Percentiles rank a stretch among this genome's conserved stretches.
Conservation (phyloP, 2,888 invertebrate species). For the Lagria hirta region DNA sequence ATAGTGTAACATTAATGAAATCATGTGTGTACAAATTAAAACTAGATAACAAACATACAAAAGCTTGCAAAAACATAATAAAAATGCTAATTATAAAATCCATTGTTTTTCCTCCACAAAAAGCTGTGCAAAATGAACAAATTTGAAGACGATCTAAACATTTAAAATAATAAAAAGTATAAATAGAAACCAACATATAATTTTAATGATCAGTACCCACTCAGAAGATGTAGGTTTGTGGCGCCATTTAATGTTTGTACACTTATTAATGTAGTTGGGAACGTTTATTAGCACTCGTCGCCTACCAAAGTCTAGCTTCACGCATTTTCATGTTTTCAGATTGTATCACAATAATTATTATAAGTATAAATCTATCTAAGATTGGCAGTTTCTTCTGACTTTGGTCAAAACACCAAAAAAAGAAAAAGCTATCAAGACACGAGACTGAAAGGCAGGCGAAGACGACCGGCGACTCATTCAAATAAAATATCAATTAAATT, state of each 20-base stretch:
- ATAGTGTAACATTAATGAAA: too few relatives aligned
- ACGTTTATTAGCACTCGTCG: slow-evolving; percentile 40
- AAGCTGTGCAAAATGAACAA: too few relatives aligned
- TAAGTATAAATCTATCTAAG: slow-evolving; percentile 13
- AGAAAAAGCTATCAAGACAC: slow-evolving; percentile 7
- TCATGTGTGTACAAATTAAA: too few relatives aligned
- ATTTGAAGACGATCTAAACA: too few relatives aligned
- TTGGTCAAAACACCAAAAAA: slow-evolving; percentile 2
- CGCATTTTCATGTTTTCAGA: slow-evolving; percentile 20
- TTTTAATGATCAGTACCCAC: slow-evolving; percentile 37
- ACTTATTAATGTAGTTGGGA: slow-evolving; percentile 34
- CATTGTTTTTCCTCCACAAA: too few relatives aligned
- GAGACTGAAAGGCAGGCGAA: slow-evolving; percentile 13
- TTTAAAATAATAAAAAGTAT: slow-evolving; percentile 30
- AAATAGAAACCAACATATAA: slow-evolving; percentile 32
- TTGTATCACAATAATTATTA: slow-evolving; percentile 23
- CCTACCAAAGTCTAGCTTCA: slow-evolving; percentile 33
- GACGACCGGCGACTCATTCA: slow-evolving; percentile 17
- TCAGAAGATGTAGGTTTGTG: slow-evolving; percentile 41
- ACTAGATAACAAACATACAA: too few relatives aligned
- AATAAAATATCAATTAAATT: slow-evolving; percentile 16
- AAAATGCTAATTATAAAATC: too few relatives aligned
- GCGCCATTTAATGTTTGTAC: slow-evolving; percentile 43
- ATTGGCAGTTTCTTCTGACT: slow-evolving; percentile 19
- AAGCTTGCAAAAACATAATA: too few relatives aligned